These are phyloP conservation scores for Tokudaia muenninki DNA, from an alignment of 2,797 vertebrate genomes.

Conservation along the genomic window DNA sequence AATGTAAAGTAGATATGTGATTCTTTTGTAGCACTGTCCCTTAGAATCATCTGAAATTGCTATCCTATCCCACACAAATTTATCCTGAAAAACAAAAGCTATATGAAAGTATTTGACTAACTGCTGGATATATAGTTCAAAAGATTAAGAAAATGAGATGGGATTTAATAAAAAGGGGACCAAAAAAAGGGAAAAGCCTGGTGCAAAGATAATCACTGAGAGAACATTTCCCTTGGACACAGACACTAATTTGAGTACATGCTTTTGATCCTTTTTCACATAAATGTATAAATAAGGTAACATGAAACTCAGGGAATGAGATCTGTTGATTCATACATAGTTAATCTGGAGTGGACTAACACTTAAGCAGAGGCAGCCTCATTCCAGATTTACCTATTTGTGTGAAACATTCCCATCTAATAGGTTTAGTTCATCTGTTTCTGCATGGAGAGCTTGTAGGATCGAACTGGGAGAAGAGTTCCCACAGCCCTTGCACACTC, in stretches of 20 bases:
- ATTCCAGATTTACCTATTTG: neutral
- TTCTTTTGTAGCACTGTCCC: neutral
- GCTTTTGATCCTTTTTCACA: neutral
- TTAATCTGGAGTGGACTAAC: neutral
- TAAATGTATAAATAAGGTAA: neutral
- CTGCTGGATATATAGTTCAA: neutral
- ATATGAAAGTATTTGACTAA: neutral
- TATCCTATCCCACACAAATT: neutral
- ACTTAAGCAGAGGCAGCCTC: neutral
- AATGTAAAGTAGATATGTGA: neutral
- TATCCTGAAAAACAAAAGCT: neutral
- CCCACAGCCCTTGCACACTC: neutral
- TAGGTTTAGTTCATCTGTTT: neutral
- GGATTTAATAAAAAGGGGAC: neutral
- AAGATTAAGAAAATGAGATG: slow-evolving; percentile 6
- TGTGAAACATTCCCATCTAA: neutral
- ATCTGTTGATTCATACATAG: neutral
- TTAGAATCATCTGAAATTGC: neutral
- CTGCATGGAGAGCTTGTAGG: neutral
- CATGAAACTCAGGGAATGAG: neutral
- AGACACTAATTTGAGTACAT: neutral
- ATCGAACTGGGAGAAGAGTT: neutral
- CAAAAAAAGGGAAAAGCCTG: neutral
- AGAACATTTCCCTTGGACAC: neutral
- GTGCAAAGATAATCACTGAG: neutral